A percentile compares a stretch with the other conserved stretches of the same genome.
phyloP scores from a whole-genome alignment of 2,797 vertebrate species.

The Tragopan temminckii region DNA sequence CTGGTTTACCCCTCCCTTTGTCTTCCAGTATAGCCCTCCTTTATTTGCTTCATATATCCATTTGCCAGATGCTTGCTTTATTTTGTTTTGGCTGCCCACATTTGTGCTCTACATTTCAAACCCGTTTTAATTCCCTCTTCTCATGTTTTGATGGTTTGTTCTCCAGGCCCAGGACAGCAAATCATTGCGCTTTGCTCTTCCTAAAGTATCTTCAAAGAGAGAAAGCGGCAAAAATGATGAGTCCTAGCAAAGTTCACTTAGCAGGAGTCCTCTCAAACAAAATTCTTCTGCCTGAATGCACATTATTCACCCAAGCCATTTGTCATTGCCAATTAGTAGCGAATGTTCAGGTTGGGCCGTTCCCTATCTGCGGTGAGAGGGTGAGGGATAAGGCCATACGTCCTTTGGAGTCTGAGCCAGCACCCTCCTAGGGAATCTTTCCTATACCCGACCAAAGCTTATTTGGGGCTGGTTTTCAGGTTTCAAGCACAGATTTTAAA shows the following conservation, averaged over 20 bases:
- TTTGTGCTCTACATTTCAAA: neutral
- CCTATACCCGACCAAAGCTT: neutral
- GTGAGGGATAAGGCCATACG: neutral
- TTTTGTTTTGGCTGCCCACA: neutral
- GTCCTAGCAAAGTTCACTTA: neutral
- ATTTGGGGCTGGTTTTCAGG: neutral
- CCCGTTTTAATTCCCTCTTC: neutral
- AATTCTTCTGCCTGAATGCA: neutral
- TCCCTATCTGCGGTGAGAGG: neutral
- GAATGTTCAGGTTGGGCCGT: neutral
- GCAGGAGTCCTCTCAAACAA: neutral
- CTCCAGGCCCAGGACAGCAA: neutral
- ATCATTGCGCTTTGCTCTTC: neutral
- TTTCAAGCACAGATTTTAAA: neutral
- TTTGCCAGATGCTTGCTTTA: neutral
- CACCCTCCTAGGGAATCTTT: neutral
- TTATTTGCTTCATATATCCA: neutral
- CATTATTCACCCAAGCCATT: neutral
- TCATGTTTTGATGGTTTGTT: neutral
- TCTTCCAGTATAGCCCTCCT: neutral
- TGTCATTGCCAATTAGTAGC: neutral
- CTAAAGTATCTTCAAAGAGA: neutral
- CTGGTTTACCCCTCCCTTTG: neutral
- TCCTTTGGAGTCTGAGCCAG: neutral
- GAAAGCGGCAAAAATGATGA: neutral